Evolutionary conservation across 2,888 invertebrate species (phyloP).

Genomic region (Drosophila subsilvestris): DNA sequence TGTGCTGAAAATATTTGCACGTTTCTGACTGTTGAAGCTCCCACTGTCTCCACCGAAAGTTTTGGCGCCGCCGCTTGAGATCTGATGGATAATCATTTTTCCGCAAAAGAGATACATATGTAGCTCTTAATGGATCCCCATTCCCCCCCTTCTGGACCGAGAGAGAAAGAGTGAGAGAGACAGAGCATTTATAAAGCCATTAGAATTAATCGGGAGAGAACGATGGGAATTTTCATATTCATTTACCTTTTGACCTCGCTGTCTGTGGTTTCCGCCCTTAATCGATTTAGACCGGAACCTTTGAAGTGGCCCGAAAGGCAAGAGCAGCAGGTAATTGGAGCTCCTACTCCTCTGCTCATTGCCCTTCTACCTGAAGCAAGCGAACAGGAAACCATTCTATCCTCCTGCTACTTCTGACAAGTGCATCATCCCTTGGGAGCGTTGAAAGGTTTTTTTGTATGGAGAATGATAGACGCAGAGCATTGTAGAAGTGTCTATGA

Average conservation of each 20-base stretch:
- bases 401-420: neutral
- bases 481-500: no score
- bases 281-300: neutral
- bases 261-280: conserved; percentile 8
- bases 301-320: neutral
- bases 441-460: neutral
- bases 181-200: conserved; percentile 43
- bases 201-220: conserved; percentile 37
- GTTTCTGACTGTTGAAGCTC: conserved; percentile 60
- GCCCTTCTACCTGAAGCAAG: neutral
- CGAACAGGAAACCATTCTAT: neutral
- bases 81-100: neutral
- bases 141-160: neutral
- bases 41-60: conserved; percentile 29
- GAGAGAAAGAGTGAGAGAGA: neutral
- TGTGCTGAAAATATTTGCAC: conserved; percentile 73
- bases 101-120: neutral
- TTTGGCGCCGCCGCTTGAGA: conserved; percentile 24
- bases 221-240: neutral
- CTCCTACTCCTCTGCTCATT: neutral
- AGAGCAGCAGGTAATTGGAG: neutral
- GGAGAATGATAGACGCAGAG: neutral
- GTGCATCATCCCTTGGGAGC: neutral
- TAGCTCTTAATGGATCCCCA: conserved; percentile 13
- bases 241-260: conserved; percentile 46